These are phyloP conservation scores for Pluvianellus socialis DNA, from an alignment of 2,113 vertebrate species.

Conservation along the genomic window DNA sequence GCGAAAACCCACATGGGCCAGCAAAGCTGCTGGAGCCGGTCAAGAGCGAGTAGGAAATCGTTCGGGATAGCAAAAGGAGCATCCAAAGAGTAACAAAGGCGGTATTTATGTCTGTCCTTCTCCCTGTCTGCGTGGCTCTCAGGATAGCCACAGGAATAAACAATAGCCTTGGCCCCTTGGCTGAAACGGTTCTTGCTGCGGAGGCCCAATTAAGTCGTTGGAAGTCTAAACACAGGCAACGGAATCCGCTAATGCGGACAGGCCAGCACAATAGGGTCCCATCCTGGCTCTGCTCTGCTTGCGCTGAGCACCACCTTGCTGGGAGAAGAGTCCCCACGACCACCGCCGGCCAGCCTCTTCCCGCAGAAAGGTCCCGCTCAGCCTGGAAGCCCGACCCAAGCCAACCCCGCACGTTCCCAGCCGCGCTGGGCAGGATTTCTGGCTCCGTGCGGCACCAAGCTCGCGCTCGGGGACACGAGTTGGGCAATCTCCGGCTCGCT, in stretches of 20 bases:
- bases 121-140: background rate
- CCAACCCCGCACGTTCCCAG: rapidly evolving
- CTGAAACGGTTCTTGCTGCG: background rate
- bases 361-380: background rate
- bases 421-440: background rate
- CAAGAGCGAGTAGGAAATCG: background rate
- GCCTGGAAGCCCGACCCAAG: rapidly evolving
- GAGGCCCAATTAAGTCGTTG: conserved; percentile 30
- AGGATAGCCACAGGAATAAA: conserved; percentile 29
- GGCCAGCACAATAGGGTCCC: background rate
- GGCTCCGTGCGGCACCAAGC: rapidly evolving
- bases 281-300: background rate
- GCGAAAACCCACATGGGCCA: background rate
- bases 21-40: background rate
- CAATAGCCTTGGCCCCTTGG: conserved; percentile 30
- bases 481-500: background rate
- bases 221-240: conserved; percentile 46
- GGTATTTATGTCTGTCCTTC: conserved; percentile 13
- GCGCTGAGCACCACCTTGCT: background rate
- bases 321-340: background rate
- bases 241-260: background rate
- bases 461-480: rapidly evolving
- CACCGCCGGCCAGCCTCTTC: background rate
- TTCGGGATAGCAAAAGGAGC: conserved; percentile 42
- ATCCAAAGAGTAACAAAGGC: conserved; percentile 24